Evolutionary conservation across 1,140 invertebrate species (phyloP).

Genomic region (Myzus persicae): DNA sequence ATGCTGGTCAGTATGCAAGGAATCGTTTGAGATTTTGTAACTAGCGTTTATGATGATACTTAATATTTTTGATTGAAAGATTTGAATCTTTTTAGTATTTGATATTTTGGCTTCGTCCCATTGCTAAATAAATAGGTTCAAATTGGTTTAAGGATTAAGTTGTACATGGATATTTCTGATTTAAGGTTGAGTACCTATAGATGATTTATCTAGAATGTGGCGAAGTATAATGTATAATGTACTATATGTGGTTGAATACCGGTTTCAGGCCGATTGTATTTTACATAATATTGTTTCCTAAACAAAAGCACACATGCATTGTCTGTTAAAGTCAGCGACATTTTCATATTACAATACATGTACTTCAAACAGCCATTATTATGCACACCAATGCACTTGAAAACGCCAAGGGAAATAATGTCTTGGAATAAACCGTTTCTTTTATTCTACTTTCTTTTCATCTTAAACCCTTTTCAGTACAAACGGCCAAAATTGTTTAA

Average conservation of each 20-base stretch:
- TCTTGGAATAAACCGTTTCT: slow-evolving; percentile 1
- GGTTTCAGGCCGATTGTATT: background rate
- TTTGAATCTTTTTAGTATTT: background rate
- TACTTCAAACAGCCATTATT: background rate
- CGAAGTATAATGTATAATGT: background rate
- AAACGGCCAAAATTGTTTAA: slow-evolving; percentile 8
- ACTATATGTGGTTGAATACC: background rate
- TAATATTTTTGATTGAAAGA: background rate
- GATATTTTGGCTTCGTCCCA: background rate
- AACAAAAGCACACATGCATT: background rate
- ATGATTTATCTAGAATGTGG: too few relatives aligned
- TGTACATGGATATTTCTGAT: background rate
- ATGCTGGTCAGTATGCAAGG: background rate
- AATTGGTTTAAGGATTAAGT: background rate
- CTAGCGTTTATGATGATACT: background rate
- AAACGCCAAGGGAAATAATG: background rate
- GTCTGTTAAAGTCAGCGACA: background rate
- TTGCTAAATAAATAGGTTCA: background rate
- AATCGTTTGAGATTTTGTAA: background rate
- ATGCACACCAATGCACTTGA: slow-evolving; percentile 24
- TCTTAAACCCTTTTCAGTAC: background rate
- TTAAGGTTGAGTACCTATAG: too few relatives aligned
- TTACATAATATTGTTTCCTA: background rate
- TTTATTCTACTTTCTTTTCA: background rate
- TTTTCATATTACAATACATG: background rate